A percentile compares a stretch with the other conserved stretches of the same genome.
These are phyloP conservation scores for Thereva unica DNA, from an alignment of 2,888 invertebrate species.

Conservation along the genomic window DNA sequence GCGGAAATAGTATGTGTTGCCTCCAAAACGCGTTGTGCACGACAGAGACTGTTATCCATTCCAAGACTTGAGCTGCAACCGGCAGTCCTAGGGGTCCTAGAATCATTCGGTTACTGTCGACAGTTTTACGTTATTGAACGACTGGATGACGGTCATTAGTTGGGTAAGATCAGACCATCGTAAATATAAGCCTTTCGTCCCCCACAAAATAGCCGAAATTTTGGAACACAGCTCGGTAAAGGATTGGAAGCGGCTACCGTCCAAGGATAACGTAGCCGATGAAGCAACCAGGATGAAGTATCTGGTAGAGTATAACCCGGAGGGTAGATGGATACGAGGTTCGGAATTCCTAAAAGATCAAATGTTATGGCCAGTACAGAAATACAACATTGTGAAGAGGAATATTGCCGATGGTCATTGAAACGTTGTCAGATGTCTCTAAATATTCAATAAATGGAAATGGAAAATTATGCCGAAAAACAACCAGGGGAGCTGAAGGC, in stretches of 20 bases:
- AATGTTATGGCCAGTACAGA: background rate
- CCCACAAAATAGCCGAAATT: conserved; percentile 18
- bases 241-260: background rate
- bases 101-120: background rate
- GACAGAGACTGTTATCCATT: no score
- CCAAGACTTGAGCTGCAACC: background rate
- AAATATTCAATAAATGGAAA: no score
- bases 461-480: no score
- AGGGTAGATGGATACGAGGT: conserved; percentile 4
- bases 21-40: no score
- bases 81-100: background rate
- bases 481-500: no score
- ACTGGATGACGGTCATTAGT: conserved; percentile 31
- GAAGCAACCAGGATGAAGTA: no score
- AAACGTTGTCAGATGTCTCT: no score
- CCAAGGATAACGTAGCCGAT: conserved; percentile 10
- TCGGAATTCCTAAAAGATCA: background rate
- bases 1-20: background rate
- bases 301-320: background rate
- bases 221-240: background rate
- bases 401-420: no score
- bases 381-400: background rate
- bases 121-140: conserved; percentile 26
- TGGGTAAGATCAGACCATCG: conserved; percentile 38
- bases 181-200: conserved; percentile 38